Conservation (phyloP, 2,888 invertebrate species). For the Drosophila tanythrix region DNA sequence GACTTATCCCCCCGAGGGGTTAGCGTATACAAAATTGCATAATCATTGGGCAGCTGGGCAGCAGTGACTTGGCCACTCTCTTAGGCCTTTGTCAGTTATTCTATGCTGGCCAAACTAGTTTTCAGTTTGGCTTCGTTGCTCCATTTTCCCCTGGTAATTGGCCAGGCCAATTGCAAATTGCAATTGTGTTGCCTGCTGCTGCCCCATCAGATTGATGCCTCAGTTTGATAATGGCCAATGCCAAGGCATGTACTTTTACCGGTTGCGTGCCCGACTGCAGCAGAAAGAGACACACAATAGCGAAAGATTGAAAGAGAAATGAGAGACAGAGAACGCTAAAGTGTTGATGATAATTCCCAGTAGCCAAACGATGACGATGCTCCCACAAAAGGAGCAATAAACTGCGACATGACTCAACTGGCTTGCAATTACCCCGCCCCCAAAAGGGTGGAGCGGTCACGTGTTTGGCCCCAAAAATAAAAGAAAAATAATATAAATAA, state of each 20-base stretch:
- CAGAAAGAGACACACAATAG: not conserved
- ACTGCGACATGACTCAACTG: slow-evolving; percentile 34
- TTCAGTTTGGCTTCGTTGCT: slow-evolving; percentile 45
- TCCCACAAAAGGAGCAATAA: slow-evolving; percentile 56
- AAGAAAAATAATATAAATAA: too few species aligned
- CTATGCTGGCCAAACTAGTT: slow-evolving; percentile 56
- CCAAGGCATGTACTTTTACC: slow-evolving; percentile 75
- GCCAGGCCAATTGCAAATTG: slow-evolving; percentile 67
- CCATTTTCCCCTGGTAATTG: slow-evolving; percentile 70
- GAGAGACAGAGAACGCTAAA: slow-evolving; percentile 28
- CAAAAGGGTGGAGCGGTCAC: slow-evolving; percentile 34
- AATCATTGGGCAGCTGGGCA: slow-evolving; percentile 63
- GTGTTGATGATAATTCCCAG: slow-evolving; percentile 56
- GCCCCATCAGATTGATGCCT: slow-evolving; percentile 65
- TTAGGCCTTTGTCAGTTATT: slow-evolving; percentile 26
- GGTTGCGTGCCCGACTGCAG: slow-evolving; percentile 63
- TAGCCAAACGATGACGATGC: slow-evolving; percentile 28
- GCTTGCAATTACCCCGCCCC: slow-evolving; percentile 15
- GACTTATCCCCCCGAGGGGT: slow-evolving; percentile 11
- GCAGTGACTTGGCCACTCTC: slow-evolving; percentile 32
- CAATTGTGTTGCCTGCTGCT: slow-evolving; percentile 66
- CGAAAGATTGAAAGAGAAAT: not conserved
- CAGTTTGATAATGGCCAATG: slow-evolving; percentile 73
- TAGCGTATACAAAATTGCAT: slow-evolving; percentile 56
- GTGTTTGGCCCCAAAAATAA: slow-evolving; percentile 11